These are phyloP conservation scores for Phocoena phocoena DNA, from an alignment of 2,113 vertebrate species.

Conservation along the genomic window DNA sequence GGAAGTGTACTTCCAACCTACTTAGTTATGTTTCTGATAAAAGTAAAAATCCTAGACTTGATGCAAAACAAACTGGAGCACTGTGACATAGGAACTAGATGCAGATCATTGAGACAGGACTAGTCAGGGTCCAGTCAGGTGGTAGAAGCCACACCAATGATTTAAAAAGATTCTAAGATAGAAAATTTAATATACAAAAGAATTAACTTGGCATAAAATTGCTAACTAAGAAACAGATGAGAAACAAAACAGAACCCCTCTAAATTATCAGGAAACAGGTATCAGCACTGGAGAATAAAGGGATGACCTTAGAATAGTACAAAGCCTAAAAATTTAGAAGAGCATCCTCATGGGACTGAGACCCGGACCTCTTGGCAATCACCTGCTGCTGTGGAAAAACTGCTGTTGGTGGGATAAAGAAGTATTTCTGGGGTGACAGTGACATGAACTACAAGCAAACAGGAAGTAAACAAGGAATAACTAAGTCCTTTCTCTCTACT, in stretches of 20 bases:
- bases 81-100: background rate
- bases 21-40: background rate
- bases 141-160: background rate
- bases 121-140: background rate
- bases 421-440: background rate
- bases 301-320: background rate
- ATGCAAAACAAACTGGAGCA: background rate
- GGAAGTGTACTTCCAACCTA: background rate
- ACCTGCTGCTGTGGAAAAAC: background rate
- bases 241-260: background rate
- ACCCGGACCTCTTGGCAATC: background rate
- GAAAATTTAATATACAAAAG: background rate
- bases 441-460: background rate
- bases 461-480: background rate
- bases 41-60: background rate
- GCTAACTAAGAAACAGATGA: background rate
- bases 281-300: background rate
- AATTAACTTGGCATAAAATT: background rate
- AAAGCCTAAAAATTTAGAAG: background rate
- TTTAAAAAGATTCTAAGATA: background rate
- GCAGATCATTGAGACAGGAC: background rate
- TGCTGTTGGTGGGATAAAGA: background rate
- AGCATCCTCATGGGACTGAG: background rate
- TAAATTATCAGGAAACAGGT: background rate
- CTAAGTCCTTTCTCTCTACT: background rate